phyloP scores from a whole-genome alignment of 2,888 invertebrate species.

The Aphidius colemani region DNA sequence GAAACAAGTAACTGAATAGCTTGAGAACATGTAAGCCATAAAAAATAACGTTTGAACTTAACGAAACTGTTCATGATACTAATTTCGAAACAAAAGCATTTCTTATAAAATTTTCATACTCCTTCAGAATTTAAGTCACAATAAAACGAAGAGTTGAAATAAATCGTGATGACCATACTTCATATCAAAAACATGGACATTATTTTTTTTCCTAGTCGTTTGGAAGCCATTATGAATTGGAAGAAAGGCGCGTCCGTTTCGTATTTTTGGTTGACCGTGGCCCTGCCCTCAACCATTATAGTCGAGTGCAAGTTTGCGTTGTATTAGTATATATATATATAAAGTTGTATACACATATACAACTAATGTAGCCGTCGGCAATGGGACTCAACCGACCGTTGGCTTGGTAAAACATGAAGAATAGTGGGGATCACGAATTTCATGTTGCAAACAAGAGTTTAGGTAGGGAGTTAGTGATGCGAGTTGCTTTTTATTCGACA shows the following conservation, averaged over 20 bases:
- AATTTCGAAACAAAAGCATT: too few relatives aligned
- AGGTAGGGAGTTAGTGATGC: conserved; percentile 49
- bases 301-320: conserved; percentile 25
- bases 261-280: conserved; percentile 57
- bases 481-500: conserved; percentile 56
- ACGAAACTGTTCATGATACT: too few relatives aligned
- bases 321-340: neutral
- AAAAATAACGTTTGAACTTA: too few relatives aligned
- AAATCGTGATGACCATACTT: too few relatives aligned
- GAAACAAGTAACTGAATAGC: too few relatives aligned
- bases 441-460: conserved; percentile 30
- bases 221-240: conserved; percentile 8
- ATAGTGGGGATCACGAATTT: conserved; percentile 22
- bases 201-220: neutral
- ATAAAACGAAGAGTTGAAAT: too few relatives aligned
- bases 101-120: too few relatives aligned
- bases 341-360: neutral
- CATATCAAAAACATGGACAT: too few relatives aligned
- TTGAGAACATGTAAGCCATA: too few relatives aligned
- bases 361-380: conserved; percentile 17
- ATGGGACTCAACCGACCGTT: conserved; percentile 23
- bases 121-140: too few relatives aligned
- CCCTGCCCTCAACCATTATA: conserved; percentile 48
- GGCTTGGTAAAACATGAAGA: neutral
- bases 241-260: conserved; percentile 37